Conservation (phyloP, 2,113 vertebrate genomes). For the Leucopternis melanops region DNA sequence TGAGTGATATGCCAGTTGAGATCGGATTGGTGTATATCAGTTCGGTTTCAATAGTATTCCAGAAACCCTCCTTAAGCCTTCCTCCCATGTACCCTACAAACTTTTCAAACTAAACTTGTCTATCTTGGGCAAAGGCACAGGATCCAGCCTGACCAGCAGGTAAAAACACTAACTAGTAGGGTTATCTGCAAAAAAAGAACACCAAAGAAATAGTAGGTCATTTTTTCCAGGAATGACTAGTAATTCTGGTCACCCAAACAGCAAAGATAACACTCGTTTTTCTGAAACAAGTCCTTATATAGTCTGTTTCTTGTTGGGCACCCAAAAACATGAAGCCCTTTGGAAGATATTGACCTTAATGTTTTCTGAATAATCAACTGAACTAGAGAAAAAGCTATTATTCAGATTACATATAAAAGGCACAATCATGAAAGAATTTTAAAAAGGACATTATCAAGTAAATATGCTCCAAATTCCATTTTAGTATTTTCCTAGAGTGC, state of each 20-base stretch:
- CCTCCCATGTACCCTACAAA: too few species aligned
- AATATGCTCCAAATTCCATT: slow-evolving; percentile 8
- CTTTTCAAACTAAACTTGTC: too few species aligned
- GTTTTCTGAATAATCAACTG: slow-evolving; percentile 5
- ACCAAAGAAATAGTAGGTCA: background rate
- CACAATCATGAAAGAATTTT: slow-evolving; percentile 46
- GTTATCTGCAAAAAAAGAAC: background rate
- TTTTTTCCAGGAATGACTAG: slow-evolving; percentile 3
- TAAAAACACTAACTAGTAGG: slow-evolving; percentile 17
- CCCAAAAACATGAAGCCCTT: slow-evolving; percentile 15
- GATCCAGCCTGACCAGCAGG: slow-evolving; percentile 70
- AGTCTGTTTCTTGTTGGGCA: background rate
- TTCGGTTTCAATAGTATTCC: too few species aligned
- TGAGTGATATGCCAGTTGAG: too few species aligned
- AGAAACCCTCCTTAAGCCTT: too few species aligned
- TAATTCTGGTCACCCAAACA: slow-evolving; percentile 8
- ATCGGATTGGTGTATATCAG: too few species aligned
- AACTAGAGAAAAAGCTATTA: slow-evolving; percentile 12
- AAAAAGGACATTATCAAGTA: slow-evolving; percentile 62
- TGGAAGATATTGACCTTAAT: background rate
- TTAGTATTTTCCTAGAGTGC: background rate
- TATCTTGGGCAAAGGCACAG: too few species aligned
- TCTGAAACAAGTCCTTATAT: background rate
- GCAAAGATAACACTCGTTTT: background rate
- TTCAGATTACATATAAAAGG: slow-evolving; percentile 52